Percentiles rank a stretch among this genome's conserved stretches.
phyloP scores from a whole-genome alignment of 1,140 invertebrate genomes.

The Plodia interpunctella region DNA sequence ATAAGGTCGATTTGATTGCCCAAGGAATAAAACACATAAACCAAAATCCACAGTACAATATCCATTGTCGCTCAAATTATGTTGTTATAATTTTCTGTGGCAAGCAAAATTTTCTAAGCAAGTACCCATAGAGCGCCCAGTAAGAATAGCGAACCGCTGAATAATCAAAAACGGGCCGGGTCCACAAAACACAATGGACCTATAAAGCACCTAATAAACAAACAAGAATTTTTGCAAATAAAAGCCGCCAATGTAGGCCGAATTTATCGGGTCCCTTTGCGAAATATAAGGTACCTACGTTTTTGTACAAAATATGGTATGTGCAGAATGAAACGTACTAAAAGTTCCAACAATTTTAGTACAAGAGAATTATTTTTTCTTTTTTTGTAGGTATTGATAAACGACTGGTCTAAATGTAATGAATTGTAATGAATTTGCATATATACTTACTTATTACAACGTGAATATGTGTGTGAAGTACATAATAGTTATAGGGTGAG shows the following conservation, averaged over 20 bases:
- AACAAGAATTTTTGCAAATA: slow-evolving; percentile 21
- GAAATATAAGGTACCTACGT: slow-evolving; percentile 19
- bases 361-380: too few relatives aligned
- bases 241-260: slow-evolving; percentile 14
- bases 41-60: too few relatives aligned
- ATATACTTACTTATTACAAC: too few relatives aligned
- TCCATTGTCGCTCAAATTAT: too few relatives aligned
- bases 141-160: background rate
- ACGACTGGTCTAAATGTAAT: too few relatives aligned
- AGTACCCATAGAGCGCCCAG: background rate
- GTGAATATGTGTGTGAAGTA: too few relatives aligned
- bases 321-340: background rate
- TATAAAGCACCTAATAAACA: slow-evolving; percentile 22
- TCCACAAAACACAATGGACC: slow-evolving; percentile 3
- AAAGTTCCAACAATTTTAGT: background rate
- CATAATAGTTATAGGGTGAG: too few relatives aligned
- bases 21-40: too few relatives aligned
- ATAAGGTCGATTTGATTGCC: too few relatives aligned
- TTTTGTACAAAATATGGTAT: background rate
- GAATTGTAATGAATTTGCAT: too few relatives aligned
- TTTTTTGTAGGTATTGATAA: too few relatives aligned
- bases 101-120: background rate
- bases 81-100: background rate
- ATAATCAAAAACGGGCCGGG: slow-evolving; percentile 1
- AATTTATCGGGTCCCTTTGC: slow-evolving; percentile 26